phyloP scores from a whole-genome alignment of 2,113 vertebrate genomes.

The Psophia crepitans region DNA sequence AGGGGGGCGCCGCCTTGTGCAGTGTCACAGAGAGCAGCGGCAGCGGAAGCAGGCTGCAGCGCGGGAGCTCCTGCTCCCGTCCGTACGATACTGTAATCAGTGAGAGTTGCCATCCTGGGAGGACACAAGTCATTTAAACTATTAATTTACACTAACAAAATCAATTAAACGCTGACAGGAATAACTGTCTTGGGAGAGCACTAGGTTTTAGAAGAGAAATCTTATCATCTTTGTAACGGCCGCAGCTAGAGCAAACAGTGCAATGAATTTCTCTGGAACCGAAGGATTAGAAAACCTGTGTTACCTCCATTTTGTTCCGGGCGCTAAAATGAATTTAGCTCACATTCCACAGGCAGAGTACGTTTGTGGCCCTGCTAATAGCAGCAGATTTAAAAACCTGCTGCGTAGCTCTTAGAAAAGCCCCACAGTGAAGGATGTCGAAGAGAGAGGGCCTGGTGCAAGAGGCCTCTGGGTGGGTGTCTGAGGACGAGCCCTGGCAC shows the following conservation, averaged over 20 bases:
- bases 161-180: conserved; percentile 33
- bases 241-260: background rate
- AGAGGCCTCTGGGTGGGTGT: background rate
- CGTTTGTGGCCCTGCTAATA: background rate
- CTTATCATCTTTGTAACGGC: background rate
- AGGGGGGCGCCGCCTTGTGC: background rate
- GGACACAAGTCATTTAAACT: conserved; percentile 7
- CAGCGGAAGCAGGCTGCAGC: background rate
- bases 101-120: conserved; percentile 1
- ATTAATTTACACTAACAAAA: conserved; percentile 31
- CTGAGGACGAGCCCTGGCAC: background rate
- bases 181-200: background rate
- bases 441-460: background rate
- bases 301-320: background rate
- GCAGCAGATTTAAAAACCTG: rapidly evolving
- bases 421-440: background rate
- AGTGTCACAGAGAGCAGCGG: background rate
- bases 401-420: rapidly evolving
- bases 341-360: background rate
- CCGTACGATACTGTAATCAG: background rate
- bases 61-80: background rate
- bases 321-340: background rate
- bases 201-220: background rate
- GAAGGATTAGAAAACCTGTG: background rate
- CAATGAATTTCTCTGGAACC: background rate